These are phyloP conservation scores for Echiichthys vipera DNA, from an alignment of 2,797 vertebrate genomes.

Conservation along the genomic window DNA sequence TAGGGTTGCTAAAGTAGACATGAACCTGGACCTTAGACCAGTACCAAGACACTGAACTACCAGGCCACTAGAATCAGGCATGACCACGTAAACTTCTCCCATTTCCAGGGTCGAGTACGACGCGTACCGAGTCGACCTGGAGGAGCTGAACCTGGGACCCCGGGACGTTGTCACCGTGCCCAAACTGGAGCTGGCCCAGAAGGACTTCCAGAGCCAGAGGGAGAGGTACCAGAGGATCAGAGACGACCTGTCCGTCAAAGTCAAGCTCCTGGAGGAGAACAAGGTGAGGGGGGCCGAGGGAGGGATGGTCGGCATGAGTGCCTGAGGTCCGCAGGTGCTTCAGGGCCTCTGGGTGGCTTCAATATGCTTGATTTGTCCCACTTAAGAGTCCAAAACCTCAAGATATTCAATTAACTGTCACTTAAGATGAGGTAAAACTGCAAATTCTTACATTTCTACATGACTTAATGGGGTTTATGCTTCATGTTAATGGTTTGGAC, in stretches of 20 bases:
- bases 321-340: no score
- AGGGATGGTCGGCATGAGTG: no score
- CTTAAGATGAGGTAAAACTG: no score
- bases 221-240: slow-evolving; percentile 90
- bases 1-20: neutral
- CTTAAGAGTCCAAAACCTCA: no score
- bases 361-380: no score
- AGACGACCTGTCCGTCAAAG: slow-evolving; percentile 90
- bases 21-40: neutral
- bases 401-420: no score
- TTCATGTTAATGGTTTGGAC: neutral
- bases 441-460: no score
- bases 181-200: slow-evolving; percentile 93
- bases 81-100: neutral
- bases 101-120: slow-evolving; percentile 90
- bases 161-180: slow-evolving; percentile 89
- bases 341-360: no score
- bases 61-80: no score
- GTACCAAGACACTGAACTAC: neutral
- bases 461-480: no score
- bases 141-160: slow-evolving; percentile 93
- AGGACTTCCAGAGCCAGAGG: slow-evolving; percentile 89
- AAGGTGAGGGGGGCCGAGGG: slow-evolving; percentile 87
- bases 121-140: slow-evolving; percentile 93
- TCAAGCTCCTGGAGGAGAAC: slow-evolving; percentile 94